A percentile compares a stretch with the other conserved stretches of the same genome.
Conservation (phyloP, 2,888 invertebrate species). For the Julus scandinavius region DNA sequence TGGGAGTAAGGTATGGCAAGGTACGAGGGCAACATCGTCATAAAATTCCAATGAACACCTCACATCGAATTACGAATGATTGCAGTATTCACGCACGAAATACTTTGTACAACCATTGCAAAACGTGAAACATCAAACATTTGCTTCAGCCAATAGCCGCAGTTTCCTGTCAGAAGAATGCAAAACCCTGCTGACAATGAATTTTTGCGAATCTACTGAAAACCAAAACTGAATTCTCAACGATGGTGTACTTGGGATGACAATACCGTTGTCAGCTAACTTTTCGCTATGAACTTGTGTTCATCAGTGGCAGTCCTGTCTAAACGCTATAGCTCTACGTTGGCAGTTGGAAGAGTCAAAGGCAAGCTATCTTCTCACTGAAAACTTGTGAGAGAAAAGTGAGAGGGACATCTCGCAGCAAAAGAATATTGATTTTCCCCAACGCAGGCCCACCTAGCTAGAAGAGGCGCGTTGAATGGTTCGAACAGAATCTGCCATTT, state of each 20-base stretch:
- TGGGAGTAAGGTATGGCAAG: neutral
- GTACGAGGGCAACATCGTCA: neutral
- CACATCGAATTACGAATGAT: neutral
- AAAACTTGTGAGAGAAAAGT: slow-evolving; percentile 32
- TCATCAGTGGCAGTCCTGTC: neutral
- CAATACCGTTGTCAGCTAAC: neutral
- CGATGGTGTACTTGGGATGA: neutral
- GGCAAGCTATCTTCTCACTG: neutral
- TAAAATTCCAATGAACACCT: neutral
- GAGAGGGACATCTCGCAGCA: slow-evolving; percentile 28
- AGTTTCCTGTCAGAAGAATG: neutral
- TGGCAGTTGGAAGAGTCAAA: slow-evolving; percentile 32
- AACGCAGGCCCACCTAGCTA: neutral
- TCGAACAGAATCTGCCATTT: slow-evolving; percentile 5
- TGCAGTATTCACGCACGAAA: neutral
- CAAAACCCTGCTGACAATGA: neutral
- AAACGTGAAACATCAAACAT: neutral
- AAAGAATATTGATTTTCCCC: slow-evolving; percentile 33
- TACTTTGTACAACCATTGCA: neutral
- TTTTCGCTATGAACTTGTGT: neutral
- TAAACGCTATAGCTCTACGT: neutral
- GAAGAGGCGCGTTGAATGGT: neutral
- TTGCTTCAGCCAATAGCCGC: neutral
- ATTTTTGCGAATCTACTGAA: neutral
- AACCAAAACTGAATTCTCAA: neutral